Conservation (phyloP, 2,797 vertebrate genomes). For the Pterois miles region DNA sequence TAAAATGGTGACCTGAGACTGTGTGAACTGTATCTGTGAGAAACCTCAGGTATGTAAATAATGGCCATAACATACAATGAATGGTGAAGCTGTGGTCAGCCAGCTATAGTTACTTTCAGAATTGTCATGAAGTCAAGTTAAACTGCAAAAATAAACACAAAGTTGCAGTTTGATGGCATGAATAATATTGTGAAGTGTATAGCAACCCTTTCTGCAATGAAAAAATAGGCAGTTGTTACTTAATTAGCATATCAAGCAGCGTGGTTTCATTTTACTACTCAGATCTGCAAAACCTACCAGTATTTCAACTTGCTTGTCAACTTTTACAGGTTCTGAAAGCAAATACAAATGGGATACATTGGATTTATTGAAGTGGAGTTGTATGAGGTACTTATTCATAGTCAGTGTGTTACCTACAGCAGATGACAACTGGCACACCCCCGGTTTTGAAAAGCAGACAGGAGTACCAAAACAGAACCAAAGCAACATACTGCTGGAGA, state of each 20-base stretch:
- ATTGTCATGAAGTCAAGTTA: not conserved
- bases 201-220: not conserved
- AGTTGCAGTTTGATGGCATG: not conserved
- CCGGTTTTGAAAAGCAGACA: no score
- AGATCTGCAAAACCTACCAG: not conserved
- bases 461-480: no score
- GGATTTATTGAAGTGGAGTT: no score
- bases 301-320: not conserved
- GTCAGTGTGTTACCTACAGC: no score
- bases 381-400: no score
- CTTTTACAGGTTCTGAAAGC: not conserved
- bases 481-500: no score
- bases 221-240: not conserved
- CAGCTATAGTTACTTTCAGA: not conserved
- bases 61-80: not conserved
- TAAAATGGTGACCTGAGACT: constrained; percentile 34
- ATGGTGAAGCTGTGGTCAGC: not conserved
- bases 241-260: not conserved
- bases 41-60: not conserved
- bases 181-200: not conserved
- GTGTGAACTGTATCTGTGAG: not conserved
- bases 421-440: no score
- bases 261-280: no score
- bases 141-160: not conserved
- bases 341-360: no score